Evolutionary conservation across 2,888 invertebrate genomes (phyloP), one percentile per base, ranked within the genome.

Genomic region (Poecilobothrus nobilitatus): DNA sequence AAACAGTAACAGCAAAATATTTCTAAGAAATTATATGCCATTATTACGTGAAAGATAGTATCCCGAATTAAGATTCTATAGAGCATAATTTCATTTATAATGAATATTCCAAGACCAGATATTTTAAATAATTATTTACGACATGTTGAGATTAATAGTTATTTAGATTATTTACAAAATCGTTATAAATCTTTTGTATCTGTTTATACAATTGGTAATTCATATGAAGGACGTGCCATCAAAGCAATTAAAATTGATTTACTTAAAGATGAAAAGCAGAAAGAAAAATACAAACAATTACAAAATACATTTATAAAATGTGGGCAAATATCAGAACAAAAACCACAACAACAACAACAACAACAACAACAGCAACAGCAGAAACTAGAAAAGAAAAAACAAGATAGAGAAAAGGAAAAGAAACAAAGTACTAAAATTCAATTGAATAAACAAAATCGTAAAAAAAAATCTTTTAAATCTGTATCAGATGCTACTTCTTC

Each of bases 191-290:
- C 76, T 41, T 78, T 77, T 41, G 80, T 80, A 2, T 76, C 74
- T 37, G 73, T 79, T 21, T 74, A 76, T 33, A 76, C 74, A n/a
- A 74, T 81, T 67, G 81, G 82, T 3, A 69, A 70, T 3, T 77
- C 81, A 1, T 77, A 77, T 65, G 81, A 82, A 71, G 75, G 74
- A 41, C 78, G 81, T 2, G 72, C 74, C 15, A 70, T 81, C 37
- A 76, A 75, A 73, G 80, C 76, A 4, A 72, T 81, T 66, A 78
- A 79, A 72, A 80, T 81, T 67, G 78, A 81, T 72, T 80, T 79
- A 77, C 74, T 75, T 67, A 76, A 76, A 68, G 53, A 70, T 20
- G 12, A 65, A 21, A 12, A 66, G 22, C 18, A 34, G 0, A 22
- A 34, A 34, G 79, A 84, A 10, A 80, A 81, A 53, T n/a, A 18